These are phyloP conservation scores for Orbicella faveolata DNA, from an alignment of 64 coral and sea anemone species.

Conservation along the genomic window DNA sequence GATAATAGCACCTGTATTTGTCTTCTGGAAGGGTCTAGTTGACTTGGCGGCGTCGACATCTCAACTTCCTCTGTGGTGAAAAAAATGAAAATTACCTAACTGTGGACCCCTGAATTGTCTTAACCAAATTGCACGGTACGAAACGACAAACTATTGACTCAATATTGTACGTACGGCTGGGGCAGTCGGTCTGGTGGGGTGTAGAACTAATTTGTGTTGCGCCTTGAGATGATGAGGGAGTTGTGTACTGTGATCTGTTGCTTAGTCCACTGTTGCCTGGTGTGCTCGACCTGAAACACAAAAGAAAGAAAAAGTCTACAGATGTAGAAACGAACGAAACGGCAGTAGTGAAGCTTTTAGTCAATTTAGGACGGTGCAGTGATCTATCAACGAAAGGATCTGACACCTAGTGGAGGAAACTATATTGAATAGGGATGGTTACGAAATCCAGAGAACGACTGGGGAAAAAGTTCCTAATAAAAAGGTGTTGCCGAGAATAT, in stretches of 20 bases:
- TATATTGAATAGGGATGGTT: no score
- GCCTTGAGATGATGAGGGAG: slow-evolving; percentile 29
- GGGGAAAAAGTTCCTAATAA: no score
- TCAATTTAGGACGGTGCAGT: no score
- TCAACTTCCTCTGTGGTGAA: not conserved
- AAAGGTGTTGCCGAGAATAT: no score
- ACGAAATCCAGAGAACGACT: no score
- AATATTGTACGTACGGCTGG: slow-evolving; percentile 22
- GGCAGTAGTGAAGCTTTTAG: no score
- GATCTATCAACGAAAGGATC: no score
- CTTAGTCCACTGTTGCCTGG: not conserved
- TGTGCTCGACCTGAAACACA: slow-evolving; percentile 2
- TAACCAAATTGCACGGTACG: not conserved
- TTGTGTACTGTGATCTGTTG: slow-evolving; percentile 39
- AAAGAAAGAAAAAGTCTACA: not conserved
- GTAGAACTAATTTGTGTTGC: not conserved
- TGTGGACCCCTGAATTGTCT: no score
- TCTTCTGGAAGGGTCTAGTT: slow-evolving; percentile 51
- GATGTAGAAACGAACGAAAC: not conserved
- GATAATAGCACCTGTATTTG: slow-evolving; percentile 48
- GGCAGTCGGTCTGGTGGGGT: not conserved
- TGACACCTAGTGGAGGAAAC: no score
- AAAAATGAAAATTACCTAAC: not conserved
- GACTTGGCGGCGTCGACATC: slow-evolving; percentile 42
- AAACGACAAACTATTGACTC: not conserved